Base-by-base conservation (phyloP, 2,888 invertebrate genomes). In the Drosophila flavopinicola region DNA sequence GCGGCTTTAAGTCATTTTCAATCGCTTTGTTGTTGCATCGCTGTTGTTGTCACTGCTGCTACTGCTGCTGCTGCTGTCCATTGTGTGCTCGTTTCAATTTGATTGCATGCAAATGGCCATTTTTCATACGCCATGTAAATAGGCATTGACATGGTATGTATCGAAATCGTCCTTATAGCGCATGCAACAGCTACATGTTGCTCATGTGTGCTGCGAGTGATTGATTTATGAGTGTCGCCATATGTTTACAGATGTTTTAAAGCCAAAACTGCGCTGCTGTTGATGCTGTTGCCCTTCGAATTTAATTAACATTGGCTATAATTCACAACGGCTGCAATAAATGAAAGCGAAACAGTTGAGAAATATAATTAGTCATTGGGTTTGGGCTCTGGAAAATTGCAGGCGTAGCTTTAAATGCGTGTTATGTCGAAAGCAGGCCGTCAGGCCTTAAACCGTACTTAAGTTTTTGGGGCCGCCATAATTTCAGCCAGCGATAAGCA, bases 111-210 rank as follows among this genome's bases (percentile, higher is more conserved):
- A 69, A 75, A 75, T 63, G 69, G 66, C 79, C 79, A 83, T 82
- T 85, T 85, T 74, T 76, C 83, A 74, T 63, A 42, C 48, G 65
- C 82, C 82, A 65, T 82, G 85, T 83, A 85, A 82, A 82, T 78
- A 74, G 61, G 59, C 85, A 74, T 76, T 76, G 77, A 76, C 86
- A 85, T 85, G 44, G 64, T 71, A 52, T n/a, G n/a, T 54, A 51
- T 51, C 61, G 61, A 41, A 45, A 44, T 44, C 39, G 9, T 53
- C 11, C 35, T 60, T 49, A 49, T 35, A 30, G 13, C 38, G 24
- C 30, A 15, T 53, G 59, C 56, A 57, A 49, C 52, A 41, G 38
- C 67, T 79, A 82, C 85, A 85, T 85, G 71, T 60, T 84, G 69
- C 37, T 24, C 27, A 10, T 32, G 41, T 32, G 41, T 47, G 27